phyloP scores from a whole-genome alignment of 2,888 invertebrate species.

The Seira ritae region DNA sequence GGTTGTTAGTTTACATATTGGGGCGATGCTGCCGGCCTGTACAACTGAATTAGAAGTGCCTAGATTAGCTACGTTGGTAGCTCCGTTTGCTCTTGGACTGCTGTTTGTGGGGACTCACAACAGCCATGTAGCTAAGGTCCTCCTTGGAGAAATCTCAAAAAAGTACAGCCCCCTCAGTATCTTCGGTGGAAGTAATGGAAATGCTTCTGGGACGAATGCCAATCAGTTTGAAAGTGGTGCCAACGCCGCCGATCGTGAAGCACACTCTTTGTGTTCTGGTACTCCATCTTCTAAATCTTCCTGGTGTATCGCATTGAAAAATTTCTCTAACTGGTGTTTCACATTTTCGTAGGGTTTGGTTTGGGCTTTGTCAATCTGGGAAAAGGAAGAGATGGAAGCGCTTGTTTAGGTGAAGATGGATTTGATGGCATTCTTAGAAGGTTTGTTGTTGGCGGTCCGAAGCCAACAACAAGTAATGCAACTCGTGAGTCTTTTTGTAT shows the following conservation, averaged over 20 bases:
- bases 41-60: conserved; percentile 73
- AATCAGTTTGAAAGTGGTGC: conserved; percentile 65
- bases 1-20: conserved; percentile 72
- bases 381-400: conserved; percentile 65
- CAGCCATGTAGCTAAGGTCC: conserved; percentile 71
- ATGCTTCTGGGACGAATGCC: conserved; percentile 64
- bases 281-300: conserved; percentile 16
- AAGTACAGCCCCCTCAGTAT: conserved; percentile 71
- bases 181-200: conserved; percentile 66
- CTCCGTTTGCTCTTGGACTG: conserved; percentile 70
- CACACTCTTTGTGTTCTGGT: conserved; percentile 72
- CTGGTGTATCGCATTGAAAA: not conserved
- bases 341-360: conserved; percentile 66
- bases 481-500: not conserved
- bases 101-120: conserved; percentile 72
- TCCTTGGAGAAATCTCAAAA: conserved; percentile 72
- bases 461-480: conserved; percentile 62
- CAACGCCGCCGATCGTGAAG: conserved; percentile 69
- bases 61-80: conserved; percentile 70
- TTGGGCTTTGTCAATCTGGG: conserved; percentile 72
- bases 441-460: conserved; percentile 73
- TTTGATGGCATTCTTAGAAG: conserved; percentile 73
- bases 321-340: not conserved
- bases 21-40: conserved; percentile 72
- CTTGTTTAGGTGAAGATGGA: conserved; percentile 69